Evolutionary conservation across 2,888 invertebrate species (phyloP).

Genomic region (Orthosia gracilis): DNA sequence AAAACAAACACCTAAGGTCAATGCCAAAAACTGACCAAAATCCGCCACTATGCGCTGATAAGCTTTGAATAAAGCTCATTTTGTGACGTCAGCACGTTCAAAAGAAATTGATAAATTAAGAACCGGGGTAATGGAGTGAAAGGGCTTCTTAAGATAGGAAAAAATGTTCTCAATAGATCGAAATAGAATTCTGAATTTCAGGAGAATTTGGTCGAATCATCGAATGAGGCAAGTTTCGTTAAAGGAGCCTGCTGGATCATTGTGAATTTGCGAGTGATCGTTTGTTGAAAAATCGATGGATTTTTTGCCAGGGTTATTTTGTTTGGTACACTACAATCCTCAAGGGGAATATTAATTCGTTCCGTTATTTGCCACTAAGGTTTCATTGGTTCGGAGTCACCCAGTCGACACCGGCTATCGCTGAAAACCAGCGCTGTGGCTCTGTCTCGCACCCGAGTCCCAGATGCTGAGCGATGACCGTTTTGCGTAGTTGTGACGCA

Average conservation of each 20-base stretch:
- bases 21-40: background rate
- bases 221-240: background rate
- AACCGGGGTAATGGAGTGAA: slow-evolving; percentile 32
- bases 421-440: too few species aligned
- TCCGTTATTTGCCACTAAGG: too few species aligned
- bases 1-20: background rate
- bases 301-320: background rate
- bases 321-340: background rate
- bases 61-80: slow-evolving; percentile 7
- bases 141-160: slow-evolving; percentile 17
- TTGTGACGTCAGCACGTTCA: slow-evolving; percentile 26
- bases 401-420: too few species aligned
- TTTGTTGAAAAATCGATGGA: slow-evolving; percentile 18
- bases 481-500: too few species aligned
- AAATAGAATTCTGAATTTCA: slow-evolving; percentile 5
- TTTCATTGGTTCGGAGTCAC: too few species aligned
- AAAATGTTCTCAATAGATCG: slow-evolving; percentile 27
- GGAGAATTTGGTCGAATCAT: slow-evolving; percentile 4
- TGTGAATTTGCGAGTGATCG: slow-evolving; percentile 20
- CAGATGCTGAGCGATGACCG: too few species aligned
- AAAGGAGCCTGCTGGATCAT: slow-evolving; percentile 33
- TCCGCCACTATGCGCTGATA: background rate
- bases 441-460: too few species aligned
- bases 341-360: background rate
- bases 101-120: slow-evolving; percentile 34